Conservation (phyloP, 2,113 vertebrate species). For the Chionomys nivalis region DNA sequence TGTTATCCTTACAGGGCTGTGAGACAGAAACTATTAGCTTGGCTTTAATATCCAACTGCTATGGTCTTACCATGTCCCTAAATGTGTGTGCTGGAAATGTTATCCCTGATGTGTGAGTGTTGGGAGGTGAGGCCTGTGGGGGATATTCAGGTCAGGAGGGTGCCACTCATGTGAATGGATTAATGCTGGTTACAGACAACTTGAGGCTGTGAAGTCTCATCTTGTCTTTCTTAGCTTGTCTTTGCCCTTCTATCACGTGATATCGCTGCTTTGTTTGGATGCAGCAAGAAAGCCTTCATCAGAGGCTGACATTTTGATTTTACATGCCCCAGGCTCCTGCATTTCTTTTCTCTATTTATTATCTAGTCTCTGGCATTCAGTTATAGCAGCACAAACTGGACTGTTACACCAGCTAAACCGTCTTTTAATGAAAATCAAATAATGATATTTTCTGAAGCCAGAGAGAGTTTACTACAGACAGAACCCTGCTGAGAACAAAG, state of each 20-base stretch:
- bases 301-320: neutral
- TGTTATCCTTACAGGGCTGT: neutral
- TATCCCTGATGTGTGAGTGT: neutral
- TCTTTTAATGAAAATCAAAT: constrained; percentile 48
- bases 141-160: neutral
- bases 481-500: constrained; percentile 34
- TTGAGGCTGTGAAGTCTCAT: neutral
- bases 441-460: constrained; percentile 52
- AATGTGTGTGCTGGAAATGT: neutral
- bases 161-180: neutral
- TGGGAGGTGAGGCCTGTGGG: neutral
- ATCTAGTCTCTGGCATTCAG: neutral
- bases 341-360: constrained; percentile 4
- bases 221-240: neutral
- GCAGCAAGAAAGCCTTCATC: neutral
- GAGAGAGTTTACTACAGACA: constrained; percentile 38
- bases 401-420: constrained; percentile 1
- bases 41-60: constrained; percentile 46
- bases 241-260: neutral
- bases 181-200: neutral
- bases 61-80: neutral
- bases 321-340: neutral
- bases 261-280: neutral
- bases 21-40: neutral
- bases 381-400: neutral